Percentiles rank a stretch among this genome's conserved stretches.
Conservation (phyloP, 1,140 invertebrate species). For the Drosophila equinoxialis region DNA sequence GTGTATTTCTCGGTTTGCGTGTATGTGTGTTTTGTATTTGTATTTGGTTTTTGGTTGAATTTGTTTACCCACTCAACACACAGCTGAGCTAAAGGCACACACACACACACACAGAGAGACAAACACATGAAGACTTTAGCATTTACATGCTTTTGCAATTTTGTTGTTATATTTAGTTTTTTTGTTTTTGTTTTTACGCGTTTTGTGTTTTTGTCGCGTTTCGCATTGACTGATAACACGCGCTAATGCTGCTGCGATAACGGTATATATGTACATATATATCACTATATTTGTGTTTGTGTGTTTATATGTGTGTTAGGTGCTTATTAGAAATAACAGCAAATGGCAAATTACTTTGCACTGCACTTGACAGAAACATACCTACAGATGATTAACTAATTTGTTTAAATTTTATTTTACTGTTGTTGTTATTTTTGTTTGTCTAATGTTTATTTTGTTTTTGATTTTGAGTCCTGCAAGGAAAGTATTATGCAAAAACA, state of each 20-base stretch:
- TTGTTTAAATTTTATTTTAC: not conserved
- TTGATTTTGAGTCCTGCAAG: constrained; percentile 31
- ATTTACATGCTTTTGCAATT: constrained; percentile 62
- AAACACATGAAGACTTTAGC: constrained; percentile 34
- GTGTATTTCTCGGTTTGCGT: constrained; percentile 12
- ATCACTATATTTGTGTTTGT: not conserved
- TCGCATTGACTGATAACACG: constrained; percentile 51
- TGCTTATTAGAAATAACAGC: constrained; percentile 31
- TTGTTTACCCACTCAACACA: constrained; percentile 60
- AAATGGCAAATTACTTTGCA: constrained; percentile 46
- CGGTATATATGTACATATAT: not conserved
- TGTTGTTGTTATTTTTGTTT: constrained; percentile 3
- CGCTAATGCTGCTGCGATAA: constrained; percentile 33
- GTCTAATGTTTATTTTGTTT: constrained; percentile 6
- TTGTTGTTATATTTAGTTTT: constrained; percentile 15
- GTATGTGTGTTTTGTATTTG: constrained; percentile 36
- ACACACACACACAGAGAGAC: constrained; percentile 24
- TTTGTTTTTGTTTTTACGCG: constrained; percentile 37
- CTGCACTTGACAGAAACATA: constrained; percentile 47
- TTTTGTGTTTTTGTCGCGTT: constrained; percentile 57
- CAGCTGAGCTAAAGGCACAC: constrained; percentile 54
- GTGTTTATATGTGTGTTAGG: not conserved
- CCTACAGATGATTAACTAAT: constrained; percentile 6
- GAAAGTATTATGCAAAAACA: constrained; percentile 72
- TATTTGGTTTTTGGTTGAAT: constrained; percentile 50